Percentiles rank a stretch among this genome's conserved stretches.
These are phyloP conservation scores for Aythya fuligula DNA, from an alignment of 2,797 vertebrate genomes.

Conservation along the genomic window DNA sequence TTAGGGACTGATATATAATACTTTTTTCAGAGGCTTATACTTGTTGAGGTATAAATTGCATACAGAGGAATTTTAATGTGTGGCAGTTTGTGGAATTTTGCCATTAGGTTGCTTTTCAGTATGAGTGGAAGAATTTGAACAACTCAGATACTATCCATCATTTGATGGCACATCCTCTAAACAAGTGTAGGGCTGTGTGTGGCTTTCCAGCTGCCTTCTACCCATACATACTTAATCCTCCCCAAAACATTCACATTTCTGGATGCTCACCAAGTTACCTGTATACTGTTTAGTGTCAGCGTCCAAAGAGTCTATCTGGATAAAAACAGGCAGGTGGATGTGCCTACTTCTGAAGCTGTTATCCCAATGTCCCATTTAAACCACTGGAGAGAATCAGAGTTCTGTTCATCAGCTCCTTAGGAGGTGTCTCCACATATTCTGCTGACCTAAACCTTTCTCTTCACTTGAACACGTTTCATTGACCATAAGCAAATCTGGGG, in stretches of 20 bases:
- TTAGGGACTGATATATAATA: not conserved
- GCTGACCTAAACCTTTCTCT: not conserved
- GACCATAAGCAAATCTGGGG: not conserved
- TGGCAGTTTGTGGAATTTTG: not conserved
- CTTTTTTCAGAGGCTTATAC: not conserved
- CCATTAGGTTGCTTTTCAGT: constrained; percentile 14
- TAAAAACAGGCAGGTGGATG: not conserved
- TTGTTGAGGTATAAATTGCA: not conserved
- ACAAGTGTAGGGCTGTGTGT: not conserved
- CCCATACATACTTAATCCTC: not conserved
- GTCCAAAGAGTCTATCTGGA: not conserved
- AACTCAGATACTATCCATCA: not conserved
- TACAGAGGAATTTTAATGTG: not conserved
- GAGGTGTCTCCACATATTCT: not conserved
- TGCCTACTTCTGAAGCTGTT: not conserved
- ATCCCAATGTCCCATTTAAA: not conserved
- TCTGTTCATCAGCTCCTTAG: not conserved
- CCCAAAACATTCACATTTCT: not conserved
- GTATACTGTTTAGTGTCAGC: not conserved
- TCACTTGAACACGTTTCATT: not conserved
- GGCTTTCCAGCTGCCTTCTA: not conserved
- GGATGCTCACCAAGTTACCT: not conserved
- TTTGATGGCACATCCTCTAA: not conserved
- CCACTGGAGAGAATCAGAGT: not conserved
- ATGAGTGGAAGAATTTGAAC: not conserved